Evolutionary conservation across 2,888 invertebrate species (phyloP).

Genomic region (Vanessa cardui): DNA sequence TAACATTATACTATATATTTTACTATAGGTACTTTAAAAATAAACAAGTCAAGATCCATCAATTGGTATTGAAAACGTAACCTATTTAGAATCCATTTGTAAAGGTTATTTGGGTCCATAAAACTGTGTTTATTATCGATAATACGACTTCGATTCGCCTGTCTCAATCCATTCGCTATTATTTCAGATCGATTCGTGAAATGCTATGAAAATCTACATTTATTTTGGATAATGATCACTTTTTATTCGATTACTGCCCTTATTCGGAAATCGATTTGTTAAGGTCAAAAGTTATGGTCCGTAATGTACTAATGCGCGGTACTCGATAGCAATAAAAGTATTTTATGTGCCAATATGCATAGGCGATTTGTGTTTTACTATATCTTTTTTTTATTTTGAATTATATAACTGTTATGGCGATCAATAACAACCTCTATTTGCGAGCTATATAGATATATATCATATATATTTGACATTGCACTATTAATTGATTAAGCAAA

Average conservation of each 20-base stretch:
- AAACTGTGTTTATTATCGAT: slow-evolving; percentile 32
- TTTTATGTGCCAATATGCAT: too few relatives aligned
- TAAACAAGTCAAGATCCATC: background rate
- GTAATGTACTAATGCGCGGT: background rate
- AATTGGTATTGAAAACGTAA: background rate
- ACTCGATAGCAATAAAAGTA: too few relatives aligned
- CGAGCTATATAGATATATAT: too few relatives aligned
- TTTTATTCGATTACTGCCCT: slow-evolving; percentile 4
- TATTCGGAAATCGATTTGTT: slow-evolving; percentile 3
- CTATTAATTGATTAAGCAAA: too few relatives aligned
- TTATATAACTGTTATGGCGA: too few relatives aligned
- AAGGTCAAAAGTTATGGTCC: background rate
- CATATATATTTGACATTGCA: too few relatives aligned
- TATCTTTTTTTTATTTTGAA: too few relatives aligned
- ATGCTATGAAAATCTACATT: slow-evolving; percentile 3
- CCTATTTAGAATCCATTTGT: slow-evolving; percentile 14
- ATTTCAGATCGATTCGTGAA: slow-evolving; percentile 14
- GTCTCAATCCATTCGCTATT: background rate
- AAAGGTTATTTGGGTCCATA: slow-evolving; percentile 39
- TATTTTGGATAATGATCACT: background rate
- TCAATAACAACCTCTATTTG: too few relatives aligned
- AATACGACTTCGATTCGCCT: slow-evolving; percentile 2
- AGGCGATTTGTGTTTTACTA: too few relatives aligned
- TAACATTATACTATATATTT: too few relatives aligned
- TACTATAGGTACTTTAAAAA: background rate